These are phyloP conservation scores for Notodonta dromedarius DNA, from an alignment of 2,888 invertebrate genomes.

Conservation along the genomic window DNA sequence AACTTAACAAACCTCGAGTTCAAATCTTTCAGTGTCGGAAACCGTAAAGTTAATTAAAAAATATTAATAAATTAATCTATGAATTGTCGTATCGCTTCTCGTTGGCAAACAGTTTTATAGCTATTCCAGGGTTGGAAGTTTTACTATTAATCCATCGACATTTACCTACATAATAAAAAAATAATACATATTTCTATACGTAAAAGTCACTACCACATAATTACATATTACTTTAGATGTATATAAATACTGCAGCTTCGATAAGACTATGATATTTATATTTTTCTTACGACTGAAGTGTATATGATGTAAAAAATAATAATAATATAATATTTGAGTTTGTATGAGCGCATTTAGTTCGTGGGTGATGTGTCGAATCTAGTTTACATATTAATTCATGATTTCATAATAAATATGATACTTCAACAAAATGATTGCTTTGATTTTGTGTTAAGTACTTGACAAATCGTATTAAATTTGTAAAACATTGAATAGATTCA, in stretches of 20 bases:
- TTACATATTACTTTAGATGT: constrained; percentile 41
- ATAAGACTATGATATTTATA: constrained; percentile 54
- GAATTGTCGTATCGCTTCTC: too few species aligned
- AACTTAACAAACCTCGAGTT: too few species aligned
- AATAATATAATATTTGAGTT: constrained; percentile 31
- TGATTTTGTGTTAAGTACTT: too few species aligned
- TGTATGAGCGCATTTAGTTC: constrained; percentile 60
- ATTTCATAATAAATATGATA: too few species aligned
- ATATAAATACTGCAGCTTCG: constrained; percentile 45
- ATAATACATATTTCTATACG: constrained; percentile 32
- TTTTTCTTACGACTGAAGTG: constrained; percentile 74
- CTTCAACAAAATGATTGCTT: too few species aligned
- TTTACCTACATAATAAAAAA: constrained; percentile 5
- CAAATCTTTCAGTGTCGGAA: too few species aligned
- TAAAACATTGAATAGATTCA: not conserved
- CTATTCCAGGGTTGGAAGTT: not conserved
- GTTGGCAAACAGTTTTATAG: too few species aligned
- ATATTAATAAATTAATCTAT: too few species aligned
- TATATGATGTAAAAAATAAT: constrained; percentile 68
- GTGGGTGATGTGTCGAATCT: constrained; percentile 51
- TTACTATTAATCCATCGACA: constrained; percentile 18
- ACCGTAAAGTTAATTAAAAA: too few species aligned
- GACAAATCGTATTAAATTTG: not conserved
- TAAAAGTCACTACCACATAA: constrained; percentile 41
- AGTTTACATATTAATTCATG: not conserved